A percentile compares a stretch with the other conserved stretches of the same genome.
Evolutionary conservation across 1,140 invertebrate genomes (phyloP).

Genomic region (Cyclina sinensis): DNA sequence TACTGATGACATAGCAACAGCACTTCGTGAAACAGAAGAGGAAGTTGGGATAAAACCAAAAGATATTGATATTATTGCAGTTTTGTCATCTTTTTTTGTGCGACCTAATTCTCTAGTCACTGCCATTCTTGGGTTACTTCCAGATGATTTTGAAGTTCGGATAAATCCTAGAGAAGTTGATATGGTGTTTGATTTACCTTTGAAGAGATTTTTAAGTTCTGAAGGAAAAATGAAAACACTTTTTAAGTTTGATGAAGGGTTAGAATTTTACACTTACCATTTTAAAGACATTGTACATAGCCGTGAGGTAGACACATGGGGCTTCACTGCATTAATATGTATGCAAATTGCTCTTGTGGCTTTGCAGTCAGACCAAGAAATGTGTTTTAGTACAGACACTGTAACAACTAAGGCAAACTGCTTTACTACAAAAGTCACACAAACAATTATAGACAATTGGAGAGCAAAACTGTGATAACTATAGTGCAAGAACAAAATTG

Average conservation of each 20-base stretch:
- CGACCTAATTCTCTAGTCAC: constrained; percentile 71
- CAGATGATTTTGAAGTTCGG: constrained; percentile 68
- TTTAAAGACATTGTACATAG: constrained; percentile 13
- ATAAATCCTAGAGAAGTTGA: constrained; percentile 73
- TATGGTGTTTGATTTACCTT: constrained; percentile 70
- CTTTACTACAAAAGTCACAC: not conserved
- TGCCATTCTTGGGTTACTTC: constrained; percentile 73
- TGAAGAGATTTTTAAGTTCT: constrained; percentile 69
- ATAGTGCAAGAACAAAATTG: no score
- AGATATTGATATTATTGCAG: constrained; percentile 68
- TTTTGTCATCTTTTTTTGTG: constrained; percentile 66
- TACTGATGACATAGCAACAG: constrained; percentile 69
- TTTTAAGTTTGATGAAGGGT: not conserved
- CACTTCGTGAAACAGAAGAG: constrained; percentile 75
- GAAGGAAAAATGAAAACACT: not conserved
- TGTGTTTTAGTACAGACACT: not conserved
- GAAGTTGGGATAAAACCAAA: constrained; percentile 72
- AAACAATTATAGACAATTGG: constrained; percentile 31
- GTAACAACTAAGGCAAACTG: constrained; percentile 4
- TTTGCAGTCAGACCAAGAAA: constrained; percentile 14
- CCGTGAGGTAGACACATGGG: constrained; percentile 8
- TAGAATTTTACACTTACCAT: not conserved
- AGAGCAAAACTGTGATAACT: not conserved
- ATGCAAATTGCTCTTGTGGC: constrained; percentile 22
- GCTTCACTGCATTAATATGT: constrained; percentile 4